phyloP scores from a whole-genome alignment of 2,113 vertebrate genomes.

The Apodemus speciosus region DNA sequence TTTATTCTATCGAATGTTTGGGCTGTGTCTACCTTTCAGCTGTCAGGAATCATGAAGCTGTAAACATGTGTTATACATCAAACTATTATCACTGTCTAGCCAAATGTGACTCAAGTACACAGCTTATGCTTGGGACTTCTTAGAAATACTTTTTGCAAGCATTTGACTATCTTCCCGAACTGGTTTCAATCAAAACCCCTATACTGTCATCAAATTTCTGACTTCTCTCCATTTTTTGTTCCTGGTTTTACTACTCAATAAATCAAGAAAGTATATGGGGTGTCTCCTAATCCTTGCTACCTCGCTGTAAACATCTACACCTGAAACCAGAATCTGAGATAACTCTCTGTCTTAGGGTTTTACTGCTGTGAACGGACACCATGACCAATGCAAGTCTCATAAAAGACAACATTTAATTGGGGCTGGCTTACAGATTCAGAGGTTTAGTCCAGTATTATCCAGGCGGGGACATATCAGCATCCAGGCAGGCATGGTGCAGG shows the following conservation, averaged over 20 bases:
- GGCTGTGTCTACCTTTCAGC: background rate
- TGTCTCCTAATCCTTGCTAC: constrained; percentile 56
- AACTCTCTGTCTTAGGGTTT: constrained; percentile 36
- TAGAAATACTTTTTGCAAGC: constrained; percentile 47
- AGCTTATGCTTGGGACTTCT: constrained; percentile 5
- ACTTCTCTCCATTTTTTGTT: constrained; percentile 61
- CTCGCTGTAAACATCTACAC: constrained; percentile 52
- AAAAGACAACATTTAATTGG: too few relatives aligned
- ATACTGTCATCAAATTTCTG: constrained; percentile 41
- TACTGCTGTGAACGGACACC: too few relatives aligned
- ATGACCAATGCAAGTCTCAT: too few relatives aligned
- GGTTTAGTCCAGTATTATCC: too few relatives aligned
- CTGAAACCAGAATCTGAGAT: constrained; percentile 59
- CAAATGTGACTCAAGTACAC: constrained; percentile 36
- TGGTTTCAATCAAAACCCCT: constrained; percentile 53
- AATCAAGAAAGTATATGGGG: constrained; percentile 45
- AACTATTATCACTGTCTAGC: constrained; percentile 28
- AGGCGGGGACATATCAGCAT: too few relatives aligned
- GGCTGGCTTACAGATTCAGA: too few relatives aligned
- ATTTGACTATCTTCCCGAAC: constrained; percentile 43
- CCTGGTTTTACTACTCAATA: constrained; percentile 67
- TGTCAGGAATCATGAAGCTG: background rate
- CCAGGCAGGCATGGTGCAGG: too few relatives aligned
- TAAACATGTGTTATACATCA: background rate
- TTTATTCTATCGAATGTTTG: background rate